Evolutionary conservation across 2,797 vertebrate genomes (phyloP).

Genomic region (Acanthurus tractus): DNA sequence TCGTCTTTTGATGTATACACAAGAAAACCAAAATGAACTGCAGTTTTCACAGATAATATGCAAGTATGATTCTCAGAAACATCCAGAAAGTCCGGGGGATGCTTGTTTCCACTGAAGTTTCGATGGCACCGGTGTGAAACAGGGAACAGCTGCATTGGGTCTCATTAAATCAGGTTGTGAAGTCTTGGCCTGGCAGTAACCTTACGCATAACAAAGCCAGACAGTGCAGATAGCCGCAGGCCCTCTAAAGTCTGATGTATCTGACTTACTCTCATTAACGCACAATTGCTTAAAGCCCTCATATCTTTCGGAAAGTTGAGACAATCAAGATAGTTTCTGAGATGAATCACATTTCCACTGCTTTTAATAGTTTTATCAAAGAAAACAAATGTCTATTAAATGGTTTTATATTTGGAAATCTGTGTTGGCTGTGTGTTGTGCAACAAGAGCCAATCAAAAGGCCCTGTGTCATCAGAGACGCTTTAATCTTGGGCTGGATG

Average conservation of each 20-base stretch:
- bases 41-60: constrained; percentile 4
- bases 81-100: constrained; percentile 33
- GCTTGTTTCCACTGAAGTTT: constrained; percentile 54
- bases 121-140: constrained; percentile 69
- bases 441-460: not conserved
- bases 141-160: constrained; percentile 67
- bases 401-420: constrained; percentile 25
- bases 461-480: not conserved
- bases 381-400: constrained; percentile 28
- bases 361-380: constrained; percentile 39
- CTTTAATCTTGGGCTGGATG: constrained; percentile 9
- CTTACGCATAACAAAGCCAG: constrained; percentile 67
- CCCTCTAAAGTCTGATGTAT: constrained; percentile 59
- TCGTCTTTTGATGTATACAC: constrained; percentile 23
- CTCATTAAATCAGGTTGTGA: constrained; percentile 76
- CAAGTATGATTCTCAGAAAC: constrained; percentile 14
- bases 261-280: constrained; percentile 56
- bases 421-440: constrained; percentile 4
- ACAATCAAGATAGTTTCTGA: constrained; percentile 37
- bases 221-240: constrained; percentile 41
- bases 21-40: constrained; percentile 2
- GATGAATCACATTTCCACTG: constrained; percentile 38
- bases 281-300: constrained; percentile 44
- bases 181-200: constrained; percentile 64
- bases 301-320: constrained; percentile 42